Conservation (phyloP, 2,888 invertebrate species). For the Brassicogethes aeneus region DNA sequence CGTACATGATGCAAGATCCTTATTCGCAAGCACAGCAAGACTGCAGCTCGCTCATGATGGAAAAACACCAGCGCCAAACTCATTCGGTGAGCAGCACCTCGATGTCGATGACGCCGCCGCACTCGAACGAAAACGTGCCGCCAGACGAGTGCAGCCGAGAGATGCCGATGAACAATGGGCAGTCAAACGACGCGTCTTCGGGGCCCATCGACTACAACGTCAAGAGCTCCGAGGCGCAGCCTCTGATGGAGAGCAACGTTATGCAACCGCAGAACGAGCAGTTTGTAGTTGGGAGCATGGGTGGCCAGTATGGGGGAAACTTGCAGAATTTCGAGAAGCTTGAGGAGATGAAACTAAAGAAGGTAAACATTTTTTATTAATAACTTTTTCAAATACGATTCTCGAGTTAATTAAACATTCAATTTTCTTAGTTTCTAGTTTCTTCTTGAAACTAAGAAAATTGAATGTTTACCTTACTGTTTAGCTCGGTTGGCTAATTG, state of each 20-base stretch:
- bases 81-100: conserved; percentile 7
- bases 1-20: conserved; percentile 15
- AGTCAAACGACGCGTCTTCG: neutral
- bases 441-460: too few relatives aligned
- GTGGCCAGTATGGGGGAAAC: neutral
- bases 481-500: too few relatives aligned
- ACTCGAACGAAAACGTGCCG: conserved; percentile 26
- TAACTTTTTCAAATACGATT: too few relatives aligned
- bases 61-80: conserved; percentile 15
- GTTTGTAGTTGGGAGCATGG: too few relatives aligned
- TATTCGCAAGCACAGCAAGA: conserved; percentile 8
- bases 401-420: too few relatives aligned
- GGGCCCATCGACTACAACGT: neutral
- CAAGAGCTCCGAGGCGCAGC: conserved; percentile 5
- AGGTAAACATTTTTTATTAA: too few relatives aligned
- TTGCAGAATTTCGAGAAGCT: conserved; percentile 13
- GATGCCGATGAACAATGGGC: conserved; percentile 3
- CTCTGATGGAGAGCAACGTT: conserved; percentile 13
- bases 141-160: conserved; percentile 14
- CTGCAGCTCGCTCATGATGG: conserved; percentile 19
- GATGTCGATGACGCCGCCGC: conserved; percentile 19
- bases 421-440: too few relatives aligned
- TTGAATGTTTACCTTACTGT: too few relatives aligned
- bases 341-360: conserved; percentile 28
- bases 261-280: conserved; percentile 8